phyloP scores from a whole-genome alignment of 2,113 vertebrate genomes.

The Alethe castanea region DNA sequence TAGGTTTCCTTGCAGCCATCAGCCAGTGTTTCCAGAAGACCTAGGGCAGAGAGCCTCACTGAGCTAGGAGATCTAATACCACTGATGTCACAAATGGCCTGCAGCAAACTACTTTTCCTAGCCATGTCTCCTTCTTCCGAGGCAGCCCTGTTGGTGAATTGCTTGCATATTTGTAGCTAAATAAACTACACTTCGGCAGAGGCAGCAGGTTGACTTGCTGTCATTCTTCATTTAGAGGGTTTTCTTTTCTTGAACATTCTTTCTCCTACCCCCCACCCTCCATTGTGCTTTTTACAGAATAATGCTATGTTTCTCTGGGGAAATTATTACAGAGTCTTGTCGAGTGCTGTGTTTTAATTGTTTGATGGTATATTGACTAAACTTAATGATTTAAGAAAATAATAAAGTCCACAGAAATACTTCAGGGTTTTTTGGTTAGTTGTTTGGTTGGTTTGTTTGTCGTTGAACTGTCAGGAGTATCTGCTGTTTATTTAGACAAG shows the following conservation, averaged over 20 bases:
- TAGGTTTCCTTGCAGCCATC: background rate
- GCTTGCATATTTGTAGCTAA: background rate
- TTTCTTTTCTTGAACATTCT: background rate
- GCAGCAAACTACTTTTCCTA: background rate
- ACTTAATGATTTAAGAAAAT: background rate
- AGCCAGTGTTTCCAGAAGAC: background rate
- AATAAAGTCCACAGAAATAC: background rate
- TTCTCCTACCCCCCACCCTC: rapidly evolving
- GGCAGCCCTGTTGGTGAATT: background rate
- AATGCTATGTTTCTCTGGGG: background rate
- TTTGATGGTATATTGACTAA: background rate
- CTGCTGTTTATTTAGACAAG: background rate
- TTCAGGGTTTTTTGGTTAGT: background rate
- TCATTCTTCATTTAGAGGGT: background rate
- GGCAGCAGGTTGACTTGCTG: background rate
- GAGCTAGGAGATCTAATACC: background rate
- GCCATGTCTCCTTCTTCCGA: background rate
- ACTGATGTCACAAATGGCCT: background rate
- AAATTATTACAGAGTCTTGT: background rate
- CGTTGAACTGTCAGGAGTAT: background rate
- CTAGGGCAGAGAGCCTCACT: background rate
- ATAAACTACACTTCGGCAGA: background rate
- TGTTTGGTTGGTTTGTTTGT: background rate
- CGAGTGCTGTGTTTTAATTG: background rate
- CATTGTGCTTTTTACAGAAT: background rate